Base-by-base conservation (phyloP, 1,140 invertebrate species). In the Daktulosphaira vitifoliae region DNA sequence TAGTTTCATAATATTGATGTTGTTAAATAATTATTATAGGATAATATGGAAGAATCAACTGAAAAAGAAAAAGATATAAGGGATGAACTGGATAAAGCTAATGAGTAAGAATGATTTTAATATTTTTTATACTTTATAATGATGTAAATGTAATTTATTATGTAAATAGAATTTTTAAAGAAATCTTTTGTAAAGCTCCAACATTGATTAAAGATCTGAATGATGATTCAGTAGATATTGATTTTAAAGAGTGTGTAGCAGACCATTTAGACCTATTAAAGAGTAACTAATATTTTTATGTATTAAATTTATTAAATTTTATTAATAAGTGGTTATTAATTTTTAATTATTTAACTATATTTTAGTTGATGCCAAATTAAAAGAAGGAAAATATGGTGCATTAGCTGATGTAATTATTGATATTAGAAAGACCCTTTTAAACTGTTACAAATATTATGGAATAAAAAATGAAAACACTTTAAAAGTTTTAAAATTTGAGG, bases 371-470 rank as follows among this genome's bases (percentile, higher is more conserved):
- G 70, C 74, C 37, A 77, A 79, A 59, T 76, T 80, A 70, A 67
- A 74, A 20, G 68, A 68, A 6, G 70, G 71, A 13, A 67, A 76
- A 18, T 81, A 81, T 69, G 68, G 67, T 1, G 72, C 68, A 15
- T 74, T 80, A 16, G 77, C 74, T 22, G 73, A 79, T 23, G 73
- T 79, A 70, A 72, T 80, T 11, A 72, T 71, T n/a, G 79, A 81
- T 68, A 71, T 81, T 37, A 73, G 78, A 20, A 70, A 76, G 11
- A 78, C 80, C 74, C 69, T 81, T 23, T 78, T 80, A 66, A 80
- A 80, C 65, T 80, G 78, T 67, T 80, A 80, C 66, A 73, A 75
- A 11, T 80, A 75, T 71, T 80, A 78, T 72, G 80, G 79, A 50
- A 73, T 74, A 3, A 71, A 74, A 59, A 76, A 79, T 68, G 72